Evolutionary conservation across 2,888 invertebrate genomes (phyloP).

Genomic region (Limenitis camilla): DNA sequence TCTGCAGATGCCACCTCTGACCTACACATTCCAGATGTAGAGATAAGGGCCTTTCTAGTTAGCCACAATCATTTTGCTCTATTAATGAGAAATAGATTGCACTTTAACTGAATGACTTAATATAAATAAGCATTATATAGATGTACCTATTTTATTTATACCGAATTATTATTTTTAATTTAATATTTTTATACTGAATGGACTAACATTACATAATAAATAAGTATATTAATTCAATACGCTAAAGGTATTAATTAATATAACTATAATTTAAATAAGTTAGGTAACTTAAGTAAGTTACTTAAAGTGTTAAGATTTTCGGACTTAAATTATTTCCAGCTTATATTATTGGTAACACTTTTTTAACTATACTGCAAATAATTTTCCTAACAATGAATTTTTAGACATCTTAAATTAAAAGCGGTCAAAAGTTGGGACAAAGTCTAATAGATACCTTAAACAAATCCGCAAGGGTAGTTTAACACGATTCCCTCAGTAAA

Average conservation of each 20-base stretch:
- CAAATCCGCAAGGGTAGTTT: conserved; percentile 57
- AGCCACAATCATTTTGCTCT: conserved; percentile 13
- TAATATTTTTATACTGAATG: too few species aligned
- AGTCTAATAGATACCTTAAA: conserved; percentile 36
- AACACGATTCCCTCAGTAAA: conserved; percentile 60
- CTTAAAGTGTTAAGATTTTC: background rate
- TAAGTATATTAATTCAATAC: too few species aligned
- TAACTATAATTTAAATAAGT: too few species aligned
- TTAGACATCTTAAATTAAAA: conserved; percentile 17
- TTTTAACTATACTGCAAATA: background rate
- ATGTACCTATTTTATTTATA: too few species aligned
- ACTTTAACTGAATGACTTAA: background rate
- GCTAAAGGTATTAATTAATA: too few species aligned
- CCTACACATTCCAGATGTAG: conserved; percentile 21
- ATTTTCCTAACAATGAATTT: background rate
- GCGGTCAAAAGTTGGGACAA: conserved; percentile 26
- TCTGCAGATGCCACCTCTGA: conserved; percentile 41
- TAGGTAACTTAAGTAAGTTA: background rate
- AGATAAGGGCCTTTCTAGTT: conserved; percentile 20
- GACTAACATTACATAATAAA: too few species aligned
- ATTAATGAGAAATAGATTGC: conserved; percentile 7
- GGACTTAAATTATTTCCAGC: background rate
- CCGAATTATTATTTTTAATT: too few species aligned
- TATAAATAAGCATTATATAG: background rate
- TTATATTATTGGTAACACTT: too few species aligned